A percentile compares a stretch with the other conserved stretches of the same genome.
These are phyloP conservation scores for Halisarca cf. caerulea DNA, from an alignment of 37 sponge, comb jelly and placozoan genomes.

Conservation along the genomic window DNA sequence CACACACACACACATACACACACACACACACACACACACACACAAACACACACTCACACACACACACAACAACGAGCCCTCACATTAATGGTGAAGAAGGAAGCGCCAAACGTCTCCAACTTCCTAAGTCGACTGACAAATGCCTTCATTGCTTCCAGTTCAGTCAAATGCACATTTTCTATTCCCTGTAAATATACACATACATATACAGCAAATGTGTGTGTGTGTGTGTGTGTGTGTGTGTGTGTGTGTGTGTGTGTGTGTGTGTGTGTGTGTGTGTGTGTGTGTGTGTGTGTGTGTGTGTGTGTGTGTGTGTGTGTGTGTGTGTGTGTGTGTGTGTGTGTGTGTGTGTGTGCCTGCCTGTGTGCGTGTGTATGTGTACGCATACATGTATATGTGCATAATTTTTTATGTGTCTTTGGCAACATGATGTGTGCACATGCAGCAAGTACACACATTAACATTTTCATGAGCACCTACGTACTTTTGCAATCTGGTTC, in stretches of 20 bases:
- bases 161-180: background rate
- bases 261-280: background rate
- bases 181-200: background rate
- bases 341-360: background rate
- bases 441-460: too few species aligned
- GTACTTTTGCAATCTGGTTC: constrained; percentile 20
- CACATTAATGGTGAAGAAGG: constrained; percentile 39
- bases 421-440: too few species aligned
- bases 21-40: background rate
- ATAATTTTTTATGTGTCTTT: too few species aligned
- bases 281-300: background rate
- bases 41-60: background rate
- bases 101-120: constrained; percentile 45
- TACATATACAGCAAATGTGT: background rate
- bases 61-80: constrained; percentile 1
- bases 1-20: constrained; percentile 22
- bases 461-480: too few species aligned
- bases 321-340: background rate
- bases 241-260: background rate
- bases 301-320: too few species aligned
- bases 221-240: background rate
- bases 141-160: constrained; percentile 25
- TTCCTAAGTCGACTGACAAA: constrained; percentile 38
- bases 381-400: background rate
- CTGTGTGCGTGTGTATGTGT: background rate